Evolutionary conservation across 2,113 vertebrate species (phyloP), one percentile per base, ranked within the genome.

Genomic region (Clarias batrachus): DNA sequence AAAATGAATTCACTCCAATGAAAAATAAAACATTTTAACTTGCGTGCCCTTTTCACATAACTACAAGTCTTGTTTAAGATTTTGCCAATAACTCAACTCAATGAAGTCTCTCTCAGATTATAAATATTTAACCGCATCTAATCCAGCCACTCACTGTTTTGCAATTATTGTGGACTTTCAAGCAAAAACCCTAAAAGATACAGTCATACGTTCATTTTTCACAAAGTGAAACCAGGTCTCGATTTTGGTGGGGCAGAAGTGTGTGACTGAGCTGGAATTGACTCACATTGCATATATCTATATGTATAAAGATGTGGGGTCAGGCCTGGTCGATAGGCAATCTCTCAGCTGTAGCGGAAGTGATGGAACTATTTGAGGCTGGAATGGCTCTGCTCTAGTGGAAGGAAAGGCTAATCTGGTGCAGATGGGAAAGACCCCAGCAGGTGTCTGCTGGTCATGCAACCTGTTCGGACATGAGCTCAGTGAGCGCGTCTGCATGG

Each of bases 321-420:
- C 90, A 91, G 86, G 79, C 56, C 86, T 86, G 90, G 90, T 92
- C 91, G 90, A 92, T 92, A 92, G 91, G 89, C 90, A 92, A 92
- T 92, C 89, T 91, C 89, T 87, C 87, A 91, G 90, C 70, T 88
- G 84, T 91, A 89, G 91, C 90, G 91, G 91, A 92, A 92, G 91
- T 90, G 91, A 92, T 92, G 90, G 89, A 88, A 90, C 90, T 90
- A 90, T 92, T 90, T 91, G 89, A 89, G 85, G 70, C 87, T 90
- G 89, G 88, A 92, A 92, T 92, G 91, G 90, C 90, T 91, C 90
- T 89, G 90, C 83, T 92, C 86, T 90, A 90, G 91, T 91, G 91
- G 91, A 92, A 92, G 90, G 85, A 91, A 92, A 90, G 91, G 91
- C 89, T 91, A 92, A 92, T 92, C 81, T 90, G 86, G 85, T 89